Evolutionary conservation across 2,888 invertebrate genomes (phyloP).

Genomic region (Macaria notata): DNA sequence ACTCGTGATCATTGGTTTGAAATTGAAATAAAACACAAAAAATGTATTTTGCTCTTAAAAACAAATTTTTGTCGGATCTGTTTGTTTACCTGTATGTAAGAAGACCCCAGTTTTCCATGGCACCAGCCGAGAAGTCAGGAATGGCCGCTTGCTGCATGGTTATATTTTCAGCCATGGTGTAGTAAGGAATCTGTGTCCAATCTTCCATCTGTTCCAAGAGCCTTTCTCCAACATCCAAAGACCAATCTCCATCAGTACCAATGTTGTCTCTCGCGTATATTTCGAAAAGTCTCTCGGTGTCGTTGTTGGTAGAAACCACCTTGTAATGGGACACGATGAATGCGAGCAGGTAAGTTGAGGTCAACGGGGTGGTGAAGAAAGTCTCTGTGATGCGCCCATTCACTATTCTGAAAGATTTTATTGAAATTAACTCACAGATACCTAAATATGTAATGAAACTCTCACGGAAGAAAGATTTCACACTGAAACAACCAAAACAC

Average conservation of each 20-base stretch:
- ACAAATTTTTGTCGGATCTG: neutral
- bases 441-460: too few relatives aligned
- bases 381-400: slow-evolving; percentile 56
- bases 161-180: slow-evolving; percentile 74
- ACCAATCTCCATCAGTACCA: slow-evolving; percentile 63
- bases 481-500: too few relatives aligned
- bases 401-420: slow-evolving; percentile 33
- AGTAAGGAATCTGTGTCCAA: slow-evolving; percentile 78
- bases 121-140: slow-evolving; percentile 89
- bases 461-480: too few relatives aligned
- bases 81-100: slow-evolving; percentile 85
- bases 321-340: slow-evolving; percentile 92
- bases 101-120: slow-evolving; percentile 94
- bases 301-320: slow-evolving; percentile 43
- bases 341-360: slow-evolving; percentile 93
- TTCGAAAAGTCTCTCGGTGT: slow-evolving; percentile 53
- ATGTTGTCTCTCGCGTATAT: slow-evolving; percentile 73
- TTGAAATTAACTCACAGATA: too few relatives aligned
- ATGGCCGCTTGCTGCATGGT: slow-evolving; percentile 88
- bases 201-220: slow-evolving; percentile 79
- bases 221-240: slow-evolving; percentile 67
- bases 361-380: slow-evolving; percentile 83
- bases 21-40: too few relatives aligned
- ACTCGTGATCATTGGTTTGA: neutral
- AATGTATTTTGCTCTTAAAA: too few relatives aligned